Conservation (phyloP, 2,113 vertebrate species). For the Callithrix jacchus region DNA sequence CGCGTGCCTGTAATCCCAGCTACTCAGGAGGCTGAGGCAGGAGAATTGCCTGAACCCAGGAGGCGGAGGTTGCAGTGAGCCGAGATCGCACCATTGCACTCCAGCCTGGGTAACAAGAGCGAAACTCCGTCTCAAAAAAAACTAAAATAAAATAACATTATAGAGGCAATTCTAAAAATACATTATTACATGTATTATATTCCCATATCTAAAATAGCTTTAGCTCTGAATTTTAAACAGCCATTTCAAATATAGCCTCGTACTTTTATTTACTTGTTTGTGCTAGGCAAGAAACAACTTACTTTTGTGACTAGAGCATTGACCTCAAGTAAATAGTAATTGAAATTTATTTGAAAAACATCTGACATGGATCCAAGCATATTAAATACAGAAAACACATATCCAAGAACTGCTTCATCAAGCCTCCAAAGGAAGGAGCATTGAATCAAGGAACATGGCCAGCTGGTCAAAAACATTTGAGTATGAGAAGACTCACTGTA, state of each 20-base stretch:
- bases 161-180: background rate
- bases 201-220: background rate
- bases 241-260: background rate
- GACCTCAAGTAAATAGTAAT: conserved; percentile 1
- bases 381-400: background rate
- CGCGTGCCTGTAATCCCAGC: too few species aligned
- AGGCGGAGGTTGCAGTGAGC: too few species aligned
- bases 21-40: too few species aligned
- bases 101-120: too few species aligned
- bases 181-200: background rate
- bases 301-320: background rate
- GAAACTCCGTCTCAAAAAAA: background rate
- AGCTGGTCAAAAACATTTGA: background rate
- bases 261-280: background rate
- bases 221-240: conserved; percentile 31
- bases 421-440: background rate
- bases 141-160: background rate
- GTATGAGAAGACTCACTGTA: background rate
- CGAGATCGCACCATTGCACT: too few species aligned
- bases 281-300: background rate
- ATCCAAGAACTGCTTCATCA: background rate
- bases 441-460: background rate
- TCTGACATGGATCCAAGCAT: background rate
- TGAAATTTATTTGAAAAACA: conserved; percentile 40
- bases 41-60: too few species aligned